Conservation (phyloP, 2,113 vertebrate species). For the Gasterosteus nipponicus region DNA sequence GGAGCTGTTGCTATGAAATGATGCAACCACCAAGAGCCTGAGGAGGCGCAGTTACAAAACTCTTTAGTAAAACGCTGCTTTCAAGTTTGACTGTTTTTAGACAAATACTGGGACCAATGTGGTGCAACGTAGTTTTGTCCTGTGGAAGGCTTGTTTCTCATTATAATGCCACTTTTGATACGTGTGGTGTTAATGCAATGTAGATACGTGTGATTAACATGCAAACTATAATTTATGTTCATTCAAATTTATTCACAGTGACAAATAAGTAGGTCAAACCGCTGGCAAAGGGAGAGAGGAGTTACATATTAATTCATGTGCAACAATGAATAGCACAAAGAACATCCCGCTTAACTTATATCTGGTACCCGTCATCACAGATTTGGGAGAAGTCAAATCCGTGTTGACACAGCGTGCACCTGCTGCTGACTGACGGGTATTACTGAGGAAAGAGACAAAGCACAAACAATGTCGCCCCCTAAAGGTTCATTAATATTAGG, state of each 20-base stretch:
- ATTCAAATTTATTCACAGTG: background rate
- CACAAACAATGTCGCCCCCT: constrained; percentile 64
- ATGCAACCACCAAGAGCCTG: constrained; percentile 10
- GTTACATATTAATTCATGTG: background rate
- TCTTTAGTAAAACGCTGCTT: background rate
- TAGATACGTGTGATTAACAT: background rate
- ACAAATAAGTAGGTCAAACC: background rate
- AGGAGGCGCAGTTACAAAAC: background rate
- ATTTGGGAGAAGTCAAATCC: constrained; percentile 38
- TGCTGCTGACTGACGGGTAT: constrained; percentile 45
- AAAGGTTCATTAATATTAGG: constrained; percentile 19
- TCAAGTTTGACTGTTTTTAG: background rate
- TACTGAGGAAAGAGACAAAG: constrained; percentile 1
- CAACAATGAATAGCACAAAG: background rate
- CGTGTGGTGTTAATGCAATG: background rate
- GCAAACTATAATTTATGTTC: background rate
- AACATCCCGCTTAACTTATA: background rate
- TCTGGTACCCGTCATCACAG: constrained; percentile 41
- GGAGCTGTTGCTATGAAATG: constrained; percentile 23
- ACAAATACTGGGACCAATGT: background rate
- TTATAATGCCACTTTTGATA: background rate
- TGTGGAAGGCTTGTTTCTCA: background rate
- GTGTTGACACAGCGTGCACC: constrained; percentile 53
- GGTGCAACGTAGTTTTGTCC: background rate
- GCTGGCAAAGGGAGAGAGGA: background rate